Evolutionary conservation across 2,113 vertebrate species (phyloP).

Genomic region (Jacana jacana): DNA sequence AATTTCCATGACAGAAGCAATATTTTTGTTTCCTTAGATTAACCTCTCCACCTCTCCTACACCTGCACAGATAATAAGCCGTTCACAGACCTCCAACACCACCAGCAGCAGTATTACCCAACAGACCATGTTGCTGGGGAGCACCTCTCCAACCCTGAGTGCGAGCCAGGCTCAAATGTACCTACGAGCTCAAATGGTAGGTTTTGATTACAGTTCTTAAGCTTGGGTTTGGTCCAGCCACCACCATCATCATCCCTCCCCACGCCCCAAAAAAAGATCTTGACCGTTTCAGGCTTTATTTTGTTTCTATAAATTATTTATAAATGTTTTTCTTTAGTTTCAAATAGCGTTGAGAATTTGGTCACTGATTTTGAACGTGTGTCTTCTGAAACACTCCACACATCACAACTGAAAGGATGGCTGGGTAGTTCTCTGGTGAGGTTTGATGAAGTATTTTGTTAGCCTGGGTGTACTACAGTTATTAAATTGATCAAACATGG

Average conservation of each 20-base stretch:
- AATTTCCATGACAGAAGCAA: constrained; percentile 68
- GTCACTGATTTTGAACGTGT: background rate
- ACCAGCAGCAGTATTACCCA: constrained; percentile 87
- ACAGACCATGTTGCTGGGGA: constrained; percentile 91
- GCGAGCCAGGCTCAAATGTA: constrained; percentile 96
- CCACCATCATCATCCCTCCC: accelerated
- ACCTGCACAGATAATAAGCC: constrained; percentile 88
- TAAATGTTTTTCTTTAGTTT: background rate
- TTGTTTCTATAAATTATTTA: constrained; percentile 7
- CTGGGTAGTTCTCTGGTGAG: background rate
- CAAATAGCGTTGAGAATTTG: background rate
- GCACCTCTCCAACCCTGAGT: constrained; percentile 84
- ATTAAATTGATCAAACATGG: background rate
- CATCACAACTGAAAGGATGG: background rate
- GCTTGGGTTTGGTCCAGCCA: background rate
- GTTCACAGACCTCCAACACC: constrained; percentile 85
- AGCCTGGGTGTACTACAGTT: background rate
- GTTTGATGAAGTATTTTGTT: background rate
- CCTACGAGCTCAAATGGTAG: constrained; percentile 94
- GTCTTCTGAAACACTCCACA: background rate
- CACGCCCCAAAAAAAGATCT: background rate
- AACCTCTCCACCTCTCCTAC: constrained; percentile 88
- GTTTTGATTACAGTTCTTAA: background rate
- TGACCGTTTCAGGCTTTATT: background rate
- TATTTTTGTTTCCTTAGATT: constrained; percentile 82